Base-by-base conservation (phyloP, 2,888 invertebrate genomes). In the Gandaritis pyraliata region DNA sequence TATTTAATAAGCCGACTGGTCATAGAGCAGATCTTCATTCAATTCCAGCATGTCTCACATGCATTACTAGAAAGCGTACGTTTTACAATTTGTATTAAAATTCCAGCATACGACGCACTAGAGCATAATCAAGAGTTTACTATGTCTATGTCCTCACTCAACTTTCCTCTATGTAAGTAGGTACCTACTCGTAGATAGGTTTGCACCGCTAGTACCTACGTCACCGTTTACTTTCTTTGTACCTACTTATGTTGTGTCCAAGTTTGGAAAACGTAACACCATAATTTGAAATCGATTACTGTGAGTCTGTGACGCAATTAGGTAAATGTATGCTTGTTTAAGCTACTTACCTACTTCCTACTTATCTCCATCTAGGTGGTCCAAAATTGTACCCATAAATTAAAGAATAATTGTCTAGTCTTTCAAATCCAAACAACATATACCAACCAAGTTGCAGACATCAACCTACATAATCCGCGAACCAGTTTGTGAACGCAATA, bases 381-480 rank as follows among this genome's bases (percentile, higher is more conserved):
- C 33, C 12, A 30, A 12, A 45, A 51, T 13, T 7, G 7, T 13
- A 46, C 33, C n/a, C n/a, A 46, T 33, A 43, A 52, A 18, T 36
- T 38, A 7, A 23, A 10, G n/a, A 18, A 30, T 12, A 46, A 33
- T 10, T 36, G 29, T 29, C 38, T 38, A 48, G 38, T 10, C 51
- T 15, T 38, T 46, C 48, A 38, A 61, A 47, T 33, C 53, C 12
- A 38, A 45, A 52, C 33, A 33, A 29, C 47, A 8, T 43, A 16
- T 29, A 15, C 48, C 53, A 43, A 53, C 53, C 59, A 46, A 61
- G 55, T 51, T 56, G 47, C 52, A 58, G 55, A 70, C 75, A 80
- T 83, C 83, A 82, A 78, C 85, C 84, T 78, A 83, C 72, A 77
- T 82, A 51, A 62, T 61, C 47, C 59, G 29, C 51, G 53, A 71